Evolutionary conservation across 1,140 invertebrate genomes (phyloP).

Genomic region (Araneus ventricosus): DNA sequence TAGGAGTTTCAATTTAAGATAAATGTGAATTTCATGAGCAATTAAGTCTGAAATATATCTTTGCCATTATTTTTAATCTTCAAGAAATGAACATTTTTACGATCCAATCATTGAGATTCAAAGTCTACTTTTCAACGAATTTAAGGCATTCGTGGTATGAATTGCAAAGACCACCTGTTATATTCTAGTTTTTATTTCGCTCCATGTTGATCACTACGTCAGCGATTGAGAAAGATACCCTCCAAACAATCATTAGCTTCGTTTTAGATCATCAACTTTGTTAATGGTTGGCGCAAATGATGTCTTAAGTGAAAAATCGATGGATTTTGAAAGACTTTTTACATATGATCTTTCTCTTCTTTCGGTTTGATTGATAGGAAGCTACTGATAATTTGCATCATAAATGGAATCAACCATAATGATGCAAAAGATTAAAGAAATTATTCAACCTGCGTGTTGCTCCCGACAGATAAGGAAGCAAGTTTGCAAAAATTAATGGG

Average conservation of each 20-base stretch:
- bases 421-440: background rate
- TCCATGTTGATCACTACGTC: constrained; percentile 7
- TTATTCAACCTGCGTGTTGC: background rate
- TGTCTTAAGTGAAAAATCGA: constrained; percentile 63
- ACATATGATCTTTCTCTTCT: constrained; percentile 6
- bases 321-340: constrained; percentile 5
- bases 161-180: constrained; percentile 31
- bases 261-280: constrained; percentile 47
- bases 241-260: constrained; percentile 42
- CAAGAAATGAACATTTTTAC: background rate
- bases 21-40: no score
- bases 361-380: constrained; percentile 21
- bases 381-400: background rate
- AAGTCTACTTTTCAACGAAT: background rate
- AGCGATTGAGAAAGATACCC: background rate
- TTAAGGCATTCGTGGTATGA: background rate
- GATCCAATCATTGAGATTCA: background rate
- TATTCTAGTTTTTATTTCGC: background rate
- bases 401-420: background rate
- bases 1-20: no score
- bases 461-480: background rate
- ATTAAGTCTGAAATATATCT: background rate
- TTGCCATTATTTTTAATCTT: background rate
- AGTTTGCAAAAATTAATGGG: background rate
- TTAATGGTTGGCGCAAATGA: constrained; percentile 51